A percentile compares a stretch with the other conserved stretches of the same genome.
Conservation (phyloP, 2,113 vertebrate genomes). For the Struthidea cinerea region DNA sequence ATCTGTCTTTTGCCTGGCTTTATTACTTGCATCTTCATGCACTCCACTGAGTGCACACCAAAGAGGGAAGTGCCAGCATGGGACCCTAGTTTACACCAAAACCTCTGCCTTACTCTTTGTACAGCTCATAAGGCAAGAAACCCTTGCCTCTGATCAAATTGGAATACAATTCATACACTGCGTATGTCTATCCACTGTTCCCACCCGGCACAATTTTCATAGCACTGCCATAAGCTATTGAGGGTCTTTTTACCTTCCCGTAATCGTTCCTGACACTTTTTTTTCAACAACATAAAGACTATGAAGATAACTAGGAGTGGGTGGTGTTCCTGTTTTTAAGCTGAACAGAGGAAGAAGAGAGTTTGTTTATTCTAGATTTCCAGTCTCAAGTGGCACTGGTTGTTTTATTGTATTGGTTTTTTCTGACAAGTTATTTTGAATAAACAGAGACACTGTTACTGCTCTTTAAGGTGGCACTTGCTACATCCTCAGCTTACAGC, state of each 20-base stretch:
- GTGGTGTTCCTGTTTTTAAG: conserved; percentile 32
- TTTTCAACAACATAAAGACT: conserved; percentile 25
- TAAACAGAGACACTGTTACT: conserved; percentile 5
- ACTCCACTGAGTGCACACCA: background rate
- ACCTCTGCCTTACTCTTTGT: background rate
- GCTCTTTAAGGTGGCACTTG: conserved; percentile 34
- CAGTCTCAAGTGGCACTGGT: background rate
- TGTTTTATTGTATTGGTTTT: background rate
- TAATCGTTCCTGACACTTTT: conserved; percentile 51
- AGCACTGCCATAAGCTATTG: conserved; percentile 43
- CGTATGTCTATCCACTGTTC: background rate
- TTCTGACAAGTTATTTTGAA: conserved; percentile 51
- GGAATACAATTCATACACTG: background rate
- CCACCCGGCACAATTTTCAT: conserved; percentile 49
- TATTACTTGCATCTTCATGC: background rate
- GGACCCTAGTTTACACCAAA: background rate
- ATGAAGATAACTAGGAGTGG: conserved; percentile 9
- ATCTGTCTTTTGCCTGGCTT: background rate
- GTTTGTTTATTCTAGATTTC: background rate
- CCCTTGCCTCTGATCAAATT: conserved; percentile 16
- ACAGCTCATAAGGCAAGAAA: conserved; percentile 7
- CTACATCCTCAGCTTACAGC: conserved; percentile 21
- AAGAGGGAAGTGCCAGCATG: background rate
- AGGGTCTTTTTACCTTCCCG: conserved; percentile 22
- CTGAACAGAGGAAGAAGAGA: background rate